Percentiles rank a stretch among this genome's conserved stretches.
These are phyloP conservation scores for Hippopotamus amphibius DNA, from an alignment of 2,113 vertebrate species.

Conservation along the genomic window DNA sequence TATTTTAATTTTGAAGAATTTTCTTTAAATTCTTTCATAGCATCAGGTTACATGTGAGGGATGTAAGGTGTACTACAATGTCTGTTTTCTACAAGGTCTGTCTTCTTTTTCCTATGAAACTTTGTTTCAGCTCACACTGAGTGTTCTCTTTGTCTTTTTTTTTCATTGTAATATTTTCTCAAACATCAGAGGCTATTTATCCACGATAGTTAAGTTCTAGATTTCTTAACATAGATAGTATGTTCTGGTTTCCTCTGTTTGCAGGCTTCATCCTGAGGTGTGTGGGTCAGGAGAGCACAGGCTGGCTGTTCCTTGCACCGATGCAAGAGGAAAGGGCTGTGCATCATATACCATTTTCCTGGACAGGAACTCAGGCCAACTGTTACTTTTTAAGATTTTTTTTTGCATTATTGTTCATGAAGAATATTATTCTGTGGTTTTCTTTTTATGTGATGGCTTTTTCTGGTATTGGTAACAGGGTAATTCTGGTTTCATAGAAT, in stretches of 20 bases:
- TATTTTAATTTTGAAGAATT: constrained; percentile 17
- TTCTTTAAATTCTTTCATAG: background rate
- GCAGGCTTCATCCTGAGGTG: background rate
- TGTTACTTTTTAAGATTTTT: background rate
- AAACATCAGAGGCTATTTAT: background rate
- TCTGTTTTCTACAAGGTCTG: background rate
- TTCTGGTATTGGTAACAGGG: background rate
- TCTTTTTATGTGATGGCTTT: background rate
- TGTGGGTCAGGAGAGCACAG: background rate
- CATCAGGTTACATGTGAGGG: background rate
- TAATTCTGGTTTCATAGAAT: background rate
- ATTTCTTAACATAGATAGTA: background rate
- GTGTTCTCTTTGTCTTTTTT: background rate
- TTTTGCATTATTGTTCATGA: background rate
- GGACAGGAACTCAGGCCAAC: background rate
- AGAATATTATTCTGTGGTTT: background rate
- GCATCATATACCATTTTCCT: background rate
- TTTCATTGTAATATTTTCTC: background rate
- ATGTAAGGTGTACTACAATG: background rate
- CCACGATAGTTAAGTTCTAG: background rate
- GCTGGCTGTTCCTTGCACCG: background rate
- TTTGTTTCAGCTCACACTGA: background rate
- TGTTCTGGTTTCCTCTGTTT: background rate
- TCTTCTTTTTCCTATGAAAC: background rate
- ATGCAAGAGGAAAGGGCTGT: background rate